phyloP scores from a whole-genome alignment of 2,888 invertebrate species.

The Griposia aprilina region DNA sequence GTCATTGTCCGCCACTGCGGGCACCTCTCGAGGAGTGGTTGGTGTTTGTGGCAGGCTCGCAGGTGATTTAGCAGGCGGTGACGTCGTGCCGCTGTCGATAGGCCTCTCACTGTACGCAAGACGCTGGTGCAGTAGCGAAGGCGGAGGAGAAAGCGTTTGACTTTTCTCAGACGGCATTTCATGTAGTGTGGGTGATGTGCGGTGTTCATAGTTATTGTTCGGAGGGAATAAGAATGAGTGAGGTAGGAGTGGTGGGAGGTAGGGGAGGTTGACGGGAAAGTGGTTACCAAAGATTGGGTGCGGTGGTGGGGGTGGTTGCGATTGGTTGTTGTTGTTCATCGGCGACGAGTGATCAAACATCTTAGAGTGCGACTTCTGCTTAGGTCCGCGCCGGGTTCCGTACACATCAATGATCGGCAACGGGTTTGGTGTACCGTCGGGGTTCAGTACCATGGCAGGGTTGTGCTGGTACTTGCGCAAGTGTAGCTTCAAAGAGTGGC shows the following conservation, averaged over 20 bases:
- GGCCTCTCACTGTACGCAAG: conserved; percentile 80
- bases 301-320: conserved; percentile 77
- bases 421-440: conserved; percentile 97
- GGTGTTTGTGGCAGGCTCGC: conserved; percentile 77
- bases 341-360: conserved; percentile 81
- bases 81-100: conserved; percentile 68
- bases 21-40: conserved; percentile 71
- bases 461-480: conserved; percentile 97
- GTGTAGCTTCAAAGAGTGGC: conserved; percentile 98
- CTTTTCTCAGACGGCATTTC: conserved; percentile 76
- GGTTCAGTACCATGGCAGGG: conserved; percentile 97
- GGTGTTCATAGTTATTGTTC: conserved; percentile 86
- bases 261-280: conserved; percentile 86
- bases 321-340: conserved; percentile 74
- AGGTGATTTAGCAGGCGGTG: conserved; percentile 79
- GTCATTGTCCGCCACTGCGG: conserved; percentile 76
- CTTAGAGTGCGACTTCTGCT: conserved; percentile 89
- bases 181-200: conserved; percentile 77
- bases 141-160: conserved; percentile 76
- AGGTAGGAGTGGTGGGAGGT: conserved; percentile 86
- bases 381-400: conserved; percentile 96
- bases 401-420: conserved; percentile 97
- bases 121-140: conserved; percentile 84
- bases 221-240: conserved; percentile 88
- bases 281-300: conserved; percentile 86